These are phyloP conservation scores for Nipponia nippon DNA, from an alignment of 2,113 vertebrate genomes.

Conservation along the genomic window DNA sequence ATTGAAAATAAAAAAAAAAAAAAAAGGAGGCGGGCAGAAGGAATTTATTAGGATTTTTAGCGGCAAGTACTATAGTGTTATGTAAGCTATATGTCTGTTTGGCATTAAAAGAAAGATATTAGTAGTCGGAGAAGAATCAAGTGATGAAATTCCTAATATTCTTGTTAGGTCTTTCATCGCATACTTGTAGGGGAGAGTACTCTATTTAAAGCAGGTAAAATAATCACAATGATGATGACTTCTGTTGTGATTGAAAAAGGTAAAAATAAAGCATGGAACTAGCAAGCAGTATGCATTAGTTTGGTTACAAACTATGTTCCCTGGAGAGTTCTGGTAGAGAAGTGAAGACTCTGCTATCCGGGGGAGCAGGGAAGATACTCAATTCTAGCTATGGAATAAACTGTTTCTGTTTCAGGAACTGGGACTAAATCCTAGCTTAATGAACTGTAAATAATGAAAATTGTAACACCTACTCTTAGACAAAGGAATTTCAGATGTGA, in stretches of 20 bases:
- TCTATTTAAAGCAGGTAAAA: background rate
- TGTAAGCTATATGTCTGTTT: background rate
- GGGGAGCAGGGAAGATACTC: background rate
- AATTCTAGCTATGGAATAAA: background rate
- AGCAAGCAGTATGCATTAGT: background rate
- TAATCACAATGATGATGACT: background rate
- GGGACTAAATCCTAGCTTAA: background rate
- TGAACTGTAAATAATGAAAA: background rate
- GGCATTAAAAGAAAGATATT: background rate
- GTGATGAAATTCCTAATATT: background rate
- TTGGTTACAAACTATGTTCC: background rate
- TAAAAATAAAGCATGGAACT: background rate
- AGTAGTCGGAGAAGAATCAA: background rate
- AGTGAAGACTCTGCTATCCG: background rate
- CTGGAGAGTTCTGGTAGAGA: background rate
- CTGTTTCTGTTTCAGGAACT: background rate
- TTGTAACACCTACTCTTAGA: background rate
- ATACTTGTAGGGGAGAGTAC: background rate
- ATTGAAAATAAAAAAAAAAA: background rate
- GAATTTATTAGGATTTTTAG: background rate
- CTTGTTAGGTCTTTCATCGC: background rate
- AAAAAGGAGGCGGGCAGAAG: fast-evolving
- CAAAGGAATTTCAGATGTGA: background rate
- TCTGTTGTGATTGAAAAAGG: background rate
- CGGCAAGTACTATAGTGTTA: background rate